Percentiles rank a stretch among this genome's conserved stretches.
phyloP scores from a whole-genome alignment of 2,888 invertebrate genomes.

The Pimpla rufipes region DNA sequence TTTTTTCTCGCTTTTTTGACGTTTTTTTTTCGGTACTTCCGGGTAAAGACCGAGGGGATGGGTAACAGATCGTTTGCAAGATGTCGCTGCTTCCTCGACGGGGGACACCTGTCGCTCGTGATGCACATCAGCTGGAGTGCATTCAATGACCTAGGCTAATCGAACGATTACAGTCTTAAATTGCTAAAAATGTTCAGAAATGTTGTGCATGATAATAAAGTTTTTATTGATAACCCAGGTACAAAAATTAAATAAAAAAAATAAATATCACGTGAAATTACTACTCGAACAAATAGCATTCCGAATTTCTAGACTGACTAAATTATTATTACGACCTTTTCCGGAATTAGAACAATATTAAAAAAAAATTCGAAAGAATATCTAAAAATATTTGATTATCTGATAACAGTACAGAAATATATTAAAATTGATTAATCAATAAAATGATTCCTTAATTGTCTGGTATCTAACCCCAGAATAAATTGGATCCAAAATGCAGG shows the following conservation, averaged over 20 bases:
- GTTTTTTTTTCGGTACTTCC: constrained; percentile 50
- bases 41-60: constrained; percentile 51
- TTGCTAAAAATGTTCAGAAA: no score
- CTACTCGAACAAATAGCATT: no score
- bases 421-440: background rate
- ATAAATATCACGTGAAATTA: no score
- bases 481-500: background rate
- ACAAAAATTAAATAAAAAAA: no score
- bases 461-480: no score
- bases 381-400: no score
- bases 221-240: no score
- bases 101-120: constrained; percentile 63
- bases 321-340: no score
- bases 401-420: no score
- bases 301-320: no score
- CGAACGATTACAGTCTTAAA: background rate
- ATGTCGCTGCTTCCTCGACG: constrained; percentile 76
- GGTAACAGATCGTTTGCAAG: constrained; percentile 77
- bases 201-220: no score
- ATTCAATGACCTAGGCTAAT: constrained; percentile 14
- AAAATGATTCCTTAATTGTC: background rate
- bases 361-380: background rate
- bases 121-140: background rate
- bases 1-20: constrained; percentile 36
- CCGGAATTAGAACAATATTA: background rate